Evolutionary conservation across 2,113 vertebrate species (phyloP), one percentile per base, ranked within the genome.

Genomic region (Pterophyllum scalare): DNA sequence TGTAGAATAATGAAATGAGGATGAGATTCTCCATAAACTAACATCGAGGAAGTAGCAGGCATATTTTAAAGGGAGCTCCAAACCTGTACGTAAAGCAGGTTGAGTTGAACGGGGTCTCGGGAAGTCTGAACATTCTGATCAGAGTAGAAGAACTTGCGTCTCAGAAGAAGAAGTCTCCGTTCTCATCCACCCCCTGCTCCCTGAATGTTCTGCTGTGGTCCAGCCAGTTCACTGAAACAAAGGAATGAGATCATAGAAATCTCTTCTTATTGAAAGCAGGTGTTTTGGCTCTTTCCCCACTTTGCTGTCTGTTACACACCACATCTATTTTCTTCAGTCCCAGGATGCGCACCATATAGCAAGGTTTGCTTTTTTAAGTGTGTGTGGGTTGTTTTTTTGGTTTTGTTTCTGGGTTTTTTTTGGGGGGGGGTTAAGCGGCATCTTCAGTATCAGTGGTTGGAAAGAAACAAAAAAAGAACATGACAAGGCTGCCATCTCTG

Each of bases 111-210:
- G 0, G 98, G 98, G 91, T 99, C 98, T 80, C 98, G 94, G 0
- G 98, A 99, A 99, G 90, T 99, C 98, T n/a, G n/a, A n/a, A 99
- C 98, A 0, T 99, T 99, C 95, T 99, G 98, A 91, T 99, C 98
- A 0, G 98, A 99, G 91, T 99, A 99, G 93, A 99, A 99, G 94
- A 99, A 99, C 93, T 99, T 99, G 1, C 98, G 94, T 59, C 98
- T 95, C 38, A 99, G 95, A 57, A 99, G 94, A 1, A 99, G 94
- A 0, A 0, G 97, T 99, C 90, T 99, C 98, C 98, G 0, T 95
- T 99, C 81, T 99, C 98, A 22, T 99, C 98, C 1, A 99, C 98
- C 0, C 98, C 98, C 91, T 99, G 98, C 80, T 99, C 98, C 79
- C 98, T 95, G 93, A 99, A 99, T 0, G 98, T 99, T 15, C 98